phyloP scores from a whole-genome alignment of 2,113 vertebrate genomes.

The Scomber japonicus region DNA sequence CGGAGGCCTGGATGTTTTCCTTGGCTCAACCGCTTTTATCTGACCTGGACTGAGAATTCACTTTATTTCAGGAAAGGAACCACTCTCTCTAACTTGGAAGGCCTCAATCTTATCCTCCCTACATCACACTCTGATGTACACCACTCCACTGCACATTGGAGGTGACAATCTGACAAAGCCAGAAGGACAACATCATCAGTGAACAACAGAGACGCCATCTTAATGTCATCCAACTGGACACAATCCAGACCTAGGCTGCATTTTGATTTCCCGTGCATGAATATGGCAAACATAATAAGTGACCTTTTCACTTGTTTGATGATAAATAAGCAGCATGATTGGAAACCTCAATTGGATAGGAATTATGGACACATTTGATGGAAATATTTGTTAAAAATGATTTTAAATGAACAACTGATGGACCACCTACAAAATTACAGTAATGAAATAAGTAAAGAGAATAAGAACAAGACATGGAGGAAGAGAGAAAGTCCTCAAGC shows the following conservation, averaged over 20 bases:
- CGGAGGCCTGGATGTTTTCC: not conserved
- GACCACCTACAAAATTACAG: not conserved
- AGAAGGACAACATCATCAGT: constrained; percentile 36
- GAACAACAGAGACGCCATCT: constrained; percentile 36
- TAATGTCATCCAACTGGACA: constrained; percentile 50
- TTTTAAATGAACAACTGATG: not conserved
- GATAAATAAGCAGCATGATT: not conserved
- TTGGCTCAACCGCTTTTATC: not conserved
- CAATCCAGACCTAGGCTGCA: constrained; percentile 8
- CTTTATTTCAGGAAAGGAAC: not conserved
- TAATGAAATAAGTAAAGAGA: not conserved
- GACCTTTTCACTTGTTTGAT: not conserved
- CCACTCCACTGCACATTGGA: constrained; percentile 10
- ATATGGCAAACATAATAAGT: constrained; percentile 32
- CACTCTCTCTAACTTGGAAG: not conserved
- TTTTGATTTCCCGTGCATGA: constrained; percentile 43
- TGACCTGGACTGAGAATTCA: not conserved
- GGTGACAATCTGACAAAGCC: constrained; percentile 44
- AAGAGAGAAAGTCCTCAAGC: constrained; percentile 47
- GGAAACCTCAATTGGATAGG: not conserved
- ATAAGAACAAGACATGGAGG: not conserved
- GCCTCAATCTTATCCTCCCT: not conserved
- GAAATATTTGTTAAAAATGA: no score
- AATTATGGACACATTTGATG: not conserved
- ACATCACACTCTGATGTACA: not conserved